These are phyloP conservation scores for Matsumyia berberina DNA, from an alignment of 2,888 invertebrate genomes.

Conservation along the genomic window DNA sequence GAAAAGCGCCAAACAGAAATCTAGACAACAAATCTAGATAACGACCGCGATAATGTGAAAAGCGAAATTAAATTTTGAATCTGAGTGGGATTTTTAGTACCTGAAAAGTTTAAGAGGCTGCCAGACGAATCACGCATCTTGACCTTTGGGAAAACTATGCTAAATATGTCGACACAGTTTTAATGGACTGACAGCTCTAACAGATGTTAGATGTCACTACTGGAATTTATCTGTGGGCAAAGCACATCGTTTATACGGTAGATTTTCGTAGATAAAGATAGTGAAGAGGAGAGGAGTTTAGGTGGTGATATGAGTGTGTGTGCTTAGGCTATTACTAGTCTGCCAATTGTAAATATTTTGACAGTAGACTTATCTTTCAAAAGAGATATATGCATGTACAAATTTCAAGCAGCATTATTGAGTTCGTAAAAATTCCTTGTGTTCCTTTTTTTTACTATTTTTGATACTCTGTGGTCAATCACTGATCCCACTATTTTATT, in stretches of 20 bases:
- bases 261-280: too few relatives aligned
- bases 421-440: too few relatives aligned
- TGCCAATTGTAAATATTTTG: too few relatives aligned
- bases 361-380: too few relatives aligned
- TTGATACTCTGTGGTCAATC: too few relatives aligned
- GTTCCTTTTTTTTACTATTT: too few relatives aligned
- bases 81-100: constrained; percentile 31
- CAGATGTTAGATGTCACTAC: constrained; percentile 2
- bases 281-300: neutral
- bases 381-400: too few relatives aligned
- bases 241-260: neutral
- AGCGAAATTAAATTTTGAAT: constrained; percentile 27
- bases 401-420: too few relatives aligned
- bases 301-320: too few relatives aligned
- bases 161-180: constrained; percentile 16
- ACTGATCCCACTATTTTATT: too few relatives aligned
- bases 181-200: constrained; percentile 19
- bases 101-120: neutral
- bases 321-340: too few relatives aligned
- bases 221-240: constrained; percentile 12
- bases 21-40: constrained; percentile 41
- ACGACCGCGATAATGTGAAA: constrained; percentile 17
- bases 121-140: constrained; percentile 9
- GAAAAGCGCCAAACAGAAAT: constrained; percentile 29
- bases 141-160: constrained; percentile 31